Evolutionary conservation across 2,888 invertebrate species (phyloP).

Genomic region (Alloscopus bannaensis): DNA sequence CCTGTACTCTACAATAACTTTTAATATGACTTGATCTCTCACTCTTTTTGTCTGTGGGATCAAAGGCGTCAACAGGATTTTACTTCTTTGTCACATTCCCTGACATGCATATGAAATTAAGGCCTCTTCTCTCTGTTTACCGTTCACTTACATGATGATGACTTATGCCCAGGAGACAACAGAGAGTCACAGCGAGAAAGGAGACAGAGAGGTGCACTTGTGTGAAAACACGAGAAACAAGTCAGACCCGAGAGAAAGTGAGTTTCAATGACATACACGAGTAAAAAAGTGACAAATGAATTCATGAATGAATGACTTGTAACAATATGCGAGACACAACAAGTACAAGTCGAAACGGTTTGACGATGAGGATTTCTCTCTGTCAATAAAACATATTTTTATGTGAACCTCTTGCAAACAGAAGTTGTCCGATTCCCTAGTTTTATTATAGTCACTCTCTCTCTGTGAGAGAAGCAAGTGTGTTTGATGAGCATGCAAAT

Average conservation of each 20-base stretch:
- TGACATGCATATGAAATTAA: slow-evolving; percentile 33
- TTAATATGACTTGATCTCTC: slow-evolving; percentile 6
- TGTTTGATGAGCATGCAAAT: no score
- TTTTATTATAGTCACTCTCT: no score
- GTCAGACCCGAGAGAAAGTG: background rate
- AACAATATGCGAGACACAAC: no score
- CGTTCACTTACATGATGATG: background rate
- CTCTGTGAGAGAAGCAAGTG: no score
- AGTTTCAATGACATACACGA: background rate
- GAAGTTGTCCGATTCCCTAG: no score
- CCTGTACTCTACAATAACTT: no score
- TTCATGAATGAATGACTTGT: background rate
- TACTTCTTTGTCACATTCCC: slow-evolving; percentile 3
- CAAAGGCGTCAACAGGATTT: slow-evolving; percentile 34
- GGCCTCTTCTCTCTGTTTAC: background rate
- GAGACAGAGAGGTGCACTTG: background rate
- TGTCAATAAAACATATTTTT: no score
- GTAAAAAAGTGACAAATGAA: background rate
- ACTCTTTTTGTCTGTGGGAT: slow-evolving; percentile 16
- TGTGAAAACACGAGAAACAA: background rate
- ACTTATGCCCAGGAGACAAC: background rate
- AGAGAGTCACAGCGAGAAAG: background rate
- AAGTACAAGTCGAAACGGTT: no score
- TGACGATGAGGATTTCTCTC: no score
- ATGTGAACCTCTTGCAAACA: no score